These are phyloP conservation scores for Dendrophyllia cribrosa DNA, from an alignment of 64 coral and sea anemone genomes.

Conservation along the genomic window DNA sequence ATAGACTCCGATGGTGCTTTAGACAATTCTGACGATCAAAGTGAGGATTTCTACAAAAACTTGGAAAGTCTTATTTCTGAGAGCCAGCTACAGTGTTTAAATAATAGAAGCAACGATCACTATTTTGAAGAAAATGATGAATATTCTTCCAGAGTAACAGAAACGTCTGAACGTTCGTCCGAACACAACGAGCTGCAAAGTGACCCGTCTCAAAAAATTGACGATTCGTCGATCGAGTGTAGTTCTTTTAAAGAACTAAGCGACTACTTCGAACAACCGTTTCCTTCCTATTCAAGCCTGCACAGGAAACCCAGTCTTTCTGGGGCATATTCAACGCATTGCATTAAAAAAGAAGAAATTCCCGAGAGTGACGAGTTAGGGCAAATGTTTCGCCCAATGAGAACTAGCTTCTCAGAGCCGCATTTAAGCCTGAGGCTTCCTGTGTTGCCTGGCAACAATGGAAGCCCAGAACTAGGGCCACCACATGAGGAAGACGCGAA, in stretches of 20 bases:
- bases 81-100: background rate
- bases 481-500: background rate
- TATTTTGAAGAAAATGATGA: background rate
- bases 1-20: background rate
- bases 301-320: constrained; percentile 39
- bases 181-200: background rate
- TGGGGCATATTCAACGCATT: constrained; percentile 58
- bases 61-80: background rate
- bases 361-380: constrained; percentile 16
- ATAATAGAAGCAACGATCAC: too few relatives aligned
- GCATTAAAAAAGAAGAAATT: constrained; percentile 37
- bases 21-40: background rate
- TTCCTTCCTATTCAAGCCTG: background rate
- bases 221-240: background rate
- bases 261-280: background rate
- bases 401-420: constrained; percentile 69
- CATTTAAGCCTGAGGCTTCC: constrained; percentile 32
- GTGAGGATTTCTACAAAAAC: constrained; percentile 2
- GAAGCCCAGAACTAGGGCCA: background rate
- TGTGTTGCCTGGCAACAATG: background rate
- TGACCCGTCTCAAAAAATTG: constrained; percentile 22
- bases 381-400: constrained; percentile 24
- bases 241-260: background rate
- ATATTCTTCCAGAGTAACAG: background rate
- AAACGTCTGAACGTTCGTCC: background rate